Conservation (phyloP, 2,797 vertebrate genomes). For the Leptodactylus fallax region DNA sequence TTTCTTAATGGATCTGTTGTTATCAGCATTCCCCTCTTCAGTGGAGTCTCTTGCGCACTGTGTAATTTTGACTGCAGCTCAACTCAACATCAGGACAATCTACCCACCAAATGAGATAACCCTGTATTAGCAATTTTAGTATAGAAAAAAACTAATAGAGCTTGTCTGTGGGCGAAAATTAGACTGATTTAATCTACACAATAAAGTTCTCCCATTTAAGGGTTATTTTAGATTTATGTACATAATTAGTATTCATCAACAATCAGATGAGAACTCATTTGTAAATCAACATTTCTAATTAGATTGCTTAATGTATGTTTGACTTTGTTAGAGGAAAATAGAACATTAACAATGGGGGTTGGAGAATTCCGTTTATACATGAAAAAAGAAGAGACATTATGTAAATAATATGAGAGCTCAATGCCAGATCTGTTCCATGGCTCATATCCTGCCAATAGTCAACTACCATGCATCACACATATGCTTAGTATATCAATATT, state of each 20-base stretch:
- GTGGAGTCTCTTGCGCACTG: not conserved
- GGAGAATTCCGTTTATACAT: slow-evolving; percentile 13
- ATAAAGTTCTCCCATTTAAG: slow-evolving; percentile 38
- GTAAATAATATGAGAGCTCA: not conserved
- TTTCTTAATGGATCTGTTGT: slow-evolving; percentile 12
- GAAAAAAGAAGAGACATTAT: slow-evolving; percentile 1
- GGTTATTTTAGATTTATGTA: slow-evolving; percentile 64
- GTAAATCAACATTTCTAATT: slow-evolving; percentile 67
- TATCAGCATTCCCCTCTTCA: slow-evolving; percentile 1
- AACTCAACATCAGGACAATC: slow-evolving; percentile 9
- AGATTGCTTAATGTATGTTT: slow-evolving; percentile 63
- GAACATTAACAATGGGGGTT: not conserved
- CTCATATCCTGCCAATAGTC: not conserved
- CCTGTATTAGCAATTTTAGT: slow-evolving; percentile 44
- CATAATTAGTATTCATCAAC: slow-evolving; percentile 65
- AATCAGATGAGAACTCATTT: slow-evolving; percentile 55
- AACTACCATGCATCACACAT: not conserved
- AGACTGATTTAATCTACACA: slow-evolving; percentile 45
- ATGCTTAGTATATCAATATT: slow-evolving; percentile 1
- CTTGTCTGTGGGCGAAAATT: not conserved
- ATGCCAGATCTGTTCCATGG: not conserved
- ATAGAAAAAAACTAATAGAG: slow-evolving; percentile 36
- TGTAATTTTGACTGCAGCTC: slow-evolving; percentile 30
- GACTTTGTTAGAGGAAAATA: slow-evolving; percentile 49
- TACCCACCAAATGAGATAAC: slow-evolving; percentile 39